Evolutionary conservation across 2,113 vertebrate species (phyloP), one percentile per base, ranked within the genome.

Genomic region (Diglossa brunneiventris): DNA sequence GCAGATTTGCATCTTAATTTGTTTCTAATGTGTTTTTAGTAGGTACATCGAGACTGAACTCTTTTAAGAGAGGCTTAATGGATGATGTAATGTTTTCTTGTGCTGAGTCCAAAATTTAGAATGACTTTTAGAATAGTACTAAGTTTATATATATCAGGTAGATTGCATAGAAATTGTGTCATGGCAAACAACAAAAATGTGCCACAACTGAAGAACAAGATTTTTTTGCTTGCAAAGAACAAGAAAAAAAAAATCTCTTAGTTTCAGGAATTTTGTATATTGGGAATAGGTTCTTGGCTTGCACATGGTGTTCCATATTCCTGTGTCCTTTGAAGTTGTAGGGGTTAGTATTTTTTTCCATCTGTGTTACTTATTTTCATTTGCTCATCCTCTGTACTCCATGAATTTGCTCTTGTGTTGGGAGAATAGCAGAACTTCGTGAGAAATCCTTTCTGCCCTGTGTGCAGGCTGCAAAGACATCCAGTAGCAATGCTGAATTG

Each of bases 11-110:
- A 74, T 91, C 39, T 55, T 92, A 92, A 90, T 69, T 86, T 0
- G 7, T 93, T 78, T 61, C 74, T 94, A 83, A 81, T 95, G 44
- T 78, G 83, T 86, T 93, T 90, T 92, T 64, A 64, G 79, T 80
- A 64, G 59, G 47, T 72, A 30, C 52, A 75, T 92, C 5, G 52
- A 53, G 76, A 68, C 55, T 85, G 33, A 89, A 53, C 28, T 76
- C n/a, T 79, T 55, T 12, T 22, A 64, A 73, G 61, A 87, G 78
- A 81, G 68, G n/a, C 52, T 86, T 95, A 95, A 64, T 61, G 72
- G 52, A 63, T 77, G 76, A 88, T 70, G 23, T 68, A 69, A 63
- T 47, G 22, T 44, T 95, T 87, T 78, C 39, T 28, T 77, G 67
- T 83, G 46, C 58, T 72, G 24, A 69, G 20, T 73, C 69, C 66